A percentile compares a stretch with the other conserved stretches of the same genome.
Conservation (phyloP, 1,140 invertebrate species). For the Monomorium pharaonis region DNA sequence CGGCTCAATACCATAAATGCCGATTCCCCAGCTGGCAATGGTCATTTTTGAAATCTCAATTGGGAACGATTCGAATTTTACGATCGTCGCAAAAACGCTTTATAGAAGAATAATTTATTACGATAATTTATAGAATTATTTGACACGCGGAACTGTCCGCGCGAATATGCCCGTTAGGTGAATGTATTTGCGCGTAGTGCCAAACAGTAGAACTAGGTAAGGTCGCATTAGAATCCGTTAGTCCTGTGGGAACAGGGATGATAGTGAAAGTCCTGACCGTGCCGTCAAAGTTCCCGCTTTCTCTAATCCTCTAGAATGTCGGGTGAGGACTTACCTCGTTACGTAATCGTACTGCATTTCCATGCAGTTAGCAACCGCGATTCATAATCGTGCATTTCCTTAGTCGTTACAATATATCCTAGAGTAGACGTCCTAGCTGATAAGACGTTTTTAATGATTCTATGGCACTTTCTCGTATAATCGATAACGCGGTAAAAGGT, state of each 20-base stretch:
- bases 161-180: not conserved
- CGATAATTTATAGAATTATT: not conserved
- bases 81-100: not conserved
- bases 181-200: too few species aligned
- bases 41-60: not conserved
- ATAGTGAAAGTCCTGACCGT: slow-evolving; percentile 60
- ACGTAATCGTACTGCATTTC: not conserved
- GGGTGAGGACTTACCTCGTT: slow-evolving; percentile 9
- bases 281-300: slow-evolving; percentile 52
- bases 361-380: not conserved
- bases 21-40: not conserved
- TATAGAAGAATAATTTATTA: too few species aligned
- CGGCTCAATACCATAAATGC: slow-evolving; percentile 12
- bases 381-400: slow-evolving; percentile 5
- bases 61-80: not conserved
- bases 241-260: slow-evolving; percentile 25
- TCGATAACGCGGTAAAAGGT: not conserved
- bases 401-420: not conserved
- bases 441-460: not conserved
- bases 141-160: not conserved
- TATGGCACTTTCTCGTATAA: not conserved
- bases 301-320: slow-evolving; percentile 56
- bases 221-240: not conserved
- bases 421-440: not conserved
- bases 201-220: not conserved